These are phyloP conservation scores for Orthosia incerta DNA, from an alignment of 2,888 invertebrate species.

Conservation along the genomic window DNA sequence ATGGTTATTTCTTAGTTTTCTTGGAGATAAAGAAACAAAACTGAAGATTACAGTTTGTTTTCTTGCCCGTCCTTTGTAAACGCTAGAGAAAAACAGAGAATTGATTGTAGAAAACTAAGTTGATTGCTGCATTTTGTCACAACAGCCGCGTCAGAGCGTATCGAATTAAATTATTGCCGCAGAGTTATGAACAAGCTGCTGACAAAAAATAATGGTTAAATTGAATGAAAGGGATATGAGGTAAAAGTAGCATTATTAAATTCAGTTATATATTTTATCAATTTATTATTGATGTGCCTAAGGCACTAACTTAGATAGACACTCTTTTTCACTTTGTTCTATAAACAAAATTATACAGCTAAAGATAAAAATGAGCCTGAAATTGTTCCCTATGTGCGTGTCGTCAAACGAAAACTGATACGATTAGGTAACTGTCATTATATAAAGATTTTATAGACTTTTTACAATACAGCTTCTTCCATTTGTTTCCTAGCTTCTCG, in stretches of 20 bases:
- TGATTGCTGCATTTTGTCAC: constrained; percentile 40
- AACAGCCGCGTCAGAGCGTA: constrained; percentile 17
- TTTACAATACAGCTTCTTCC: neutral
- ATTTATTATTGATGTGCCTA: too few relatives aligned
- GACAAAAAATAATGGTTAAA: neutral
- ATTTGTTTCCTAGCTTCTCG: constrained; percentile 42
- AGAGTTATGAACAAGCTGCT: constrained; percentile 27
- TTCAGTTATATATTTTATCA: too few relatives aligned
- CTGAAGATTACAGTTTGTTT: neutral
- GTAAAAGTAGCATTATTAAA: too few relatives aligned
- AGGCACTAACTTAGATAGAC: too few relatives aligned
- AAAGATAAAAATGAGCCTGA: too few relatives aligned
- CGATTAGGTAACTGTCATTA: too few relatives aligned
- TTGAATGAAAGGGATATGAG: neutral
- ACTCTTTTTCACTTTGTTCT: too few relatives aligned
- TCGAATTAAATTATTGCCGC: constrained; percentile 39
- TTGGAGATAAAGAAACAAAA: neutral
- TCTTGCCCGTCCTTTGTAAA: neutral
- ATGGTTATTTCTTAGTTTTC: neutral
- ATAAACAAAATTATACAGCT: too few relatives aligned
- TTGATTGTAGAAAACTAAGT: constrained; percentile 4
- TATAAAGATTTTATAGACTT: too few relatives aligned
- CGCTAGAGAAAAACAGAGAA: neutral
- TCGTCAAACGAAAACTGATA: too few relatives aligned
- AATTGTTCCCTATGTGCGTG: too few relatives aligned